A percentile compares a stretch with the other conserved stretches of the same genome.
These are phyloP conservation scores for Nomada lathburiana DNA, from an alignment of 2,888 invertebrate species.

Conservation along the genomic window DNA sequence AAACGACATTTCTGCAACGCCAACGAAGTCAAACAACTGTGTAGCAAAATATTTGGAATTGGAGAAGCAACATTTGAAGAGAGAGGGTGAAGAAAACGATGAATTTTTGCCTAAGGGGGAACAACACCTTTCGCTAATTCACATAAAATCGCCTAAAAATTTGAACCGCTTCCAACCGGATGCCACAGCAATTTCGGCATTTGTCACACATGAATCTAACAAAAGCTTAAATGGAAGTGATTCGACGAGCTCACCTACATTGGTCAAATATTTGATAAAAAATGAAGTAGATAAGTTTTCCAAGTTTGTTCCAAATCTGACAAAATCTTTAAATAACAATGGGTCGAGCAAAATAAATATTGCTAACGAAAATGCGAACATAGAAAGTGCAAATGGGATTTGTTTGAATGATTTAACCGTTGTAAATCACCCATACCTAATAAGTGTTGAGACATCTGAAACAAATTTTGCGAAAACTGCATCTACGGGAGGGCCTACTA, in stretches of 20 bases:
- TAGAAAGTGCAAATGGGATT: conserved; percentile 21
- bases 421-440: conserved; percentile 48
- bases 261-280: conserved; percentile 64
- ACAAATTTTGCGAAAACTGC: conserved; percentile 37
- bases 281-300: conserved; percentile 50
- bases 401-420: conserved; percentile 50
- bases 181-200: conserved; percentile 13
- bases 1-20: conserved; percentile 27
- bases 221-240: conserved; percentile 49
- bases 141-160: conserved; percentile 61
- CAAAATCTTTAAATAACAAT: conserved; percentile 43
- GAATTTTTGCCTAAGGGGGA: conserved; percentile 57
- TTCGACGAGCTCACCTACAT: conserved; percentile 37
- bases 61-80: conserved; percentile 26
- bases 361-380: conserved; percentile 34
- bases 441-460: conserved; percentile 41
- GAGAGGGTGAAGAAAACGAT: conserved; percentile 48
- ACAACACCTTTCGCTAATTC: conserved; percentile 71
- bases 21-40: conserved; percentile 29
- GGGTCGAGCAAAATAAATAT: conserved; percentile 60
- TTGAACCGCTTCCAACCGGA: conserved; percentile 13
- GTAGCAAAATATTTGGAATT: conserved; percentile 50
- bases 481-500: conserved; percentile 26
- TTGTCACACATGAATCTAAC: conserved; percentile 47
- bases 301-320: conserved; percentile 21